These are phyloP conservation scores for Nematostella vectensis DNA, from an alignment of 92 coral and sea anemone species.

Conservation along the genomic window DNA sequence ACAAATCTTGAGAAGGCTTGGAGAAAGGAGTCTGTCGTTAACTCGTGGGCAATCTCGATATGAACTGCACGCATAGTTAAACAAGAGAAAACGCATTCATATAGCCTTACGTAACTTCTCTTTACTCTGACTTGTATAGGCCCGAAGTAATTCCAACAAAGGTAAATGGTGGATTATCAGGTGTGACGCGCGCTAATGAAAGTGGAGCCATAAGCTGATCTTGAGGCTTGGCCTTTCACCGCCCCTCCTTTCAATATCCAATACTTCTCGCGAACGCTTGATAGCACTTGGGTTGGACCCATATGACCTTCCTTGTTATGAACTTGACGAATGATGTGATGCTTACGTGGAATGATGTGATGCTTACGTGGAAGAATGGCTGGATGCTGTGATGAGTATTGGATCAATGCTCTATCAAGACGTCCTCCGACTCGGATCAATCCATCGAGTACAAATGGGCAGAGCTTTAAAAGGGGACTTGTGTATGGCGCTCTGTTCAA, in stretches of 20 bases:
- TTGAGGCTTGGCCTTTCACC: conserved; percentile 13
- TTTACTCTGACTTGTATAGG: conserved; percentile 15
- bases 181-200: conserved; percentile 11
- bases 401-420: conserved; percentile 8
- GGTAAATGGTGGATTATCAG: conserved; percentile 21
- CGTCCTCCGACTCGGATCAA: conserved; percentile 1
- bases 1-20: conserved; percentile 19
- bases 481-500: neutral
- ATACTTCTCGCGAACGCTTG: conserved; percentile 9
- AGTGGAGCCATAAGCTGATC: conserved; percentile 13
- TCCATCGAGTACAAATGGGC: conserved; percentile 3
- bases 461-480: neutral
- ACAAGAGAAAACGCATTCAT: conserved; percentile 27
- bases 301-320: conserved; percentile 11
- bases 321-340: conserved; percentile 5
- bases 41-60: conserved; percentile 20
- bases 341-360: conserved; percentile 11
- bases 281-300: conserved; percentile 14
- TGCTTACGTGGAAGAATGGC: conserved; percentile 19
- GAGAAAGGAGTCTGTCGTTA: conserved; percentile 21
- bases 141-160: conserved; percentile 26
- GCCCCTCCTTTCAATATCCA: conserved; percentile 27
- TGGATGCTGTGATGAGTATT: neutral
- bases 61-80: conserved; percentile 43
- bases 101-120: conserved; percentile 18